These are phyloP conservation scores for Echeneis naucrates DNA, from an alignment of 2,797 vertebrate species.

Conservation along the genomic window DNA sequence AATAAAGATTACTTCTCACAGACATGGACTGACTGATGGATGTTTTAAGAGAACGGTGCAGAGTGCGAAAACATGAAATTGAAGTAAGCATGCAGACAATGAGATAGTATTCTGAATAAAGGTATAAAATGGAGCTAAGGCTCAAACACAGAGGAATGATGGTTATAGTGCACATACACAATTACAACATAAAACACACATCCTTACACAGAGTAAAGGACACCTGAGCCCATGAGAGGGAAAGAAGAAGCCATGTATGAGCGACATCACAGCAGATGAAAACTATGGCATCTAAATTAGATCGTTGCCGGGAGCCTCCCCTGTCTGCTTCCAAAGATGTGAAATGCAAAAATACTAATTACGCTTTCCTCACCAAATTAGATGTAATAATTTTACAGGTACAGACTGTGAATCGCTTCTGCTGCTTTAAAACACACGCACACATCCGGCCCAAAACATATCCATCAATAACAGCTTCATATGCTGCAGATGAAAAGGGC, in stretches of 20 bases:
- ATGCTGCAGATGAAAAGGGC: conserved; percentile 34
- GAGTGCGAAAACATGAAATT: background rate
- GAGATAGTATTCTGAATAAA: background rate
- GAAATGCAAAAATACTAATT: conserved; percentile 29
- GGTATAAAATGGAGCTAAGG: background rate
- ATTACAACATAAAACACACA: conserved; percentile 6
- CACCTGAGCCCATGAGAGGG: background rate
- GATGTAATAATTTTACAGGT: conserved; percentile 31
- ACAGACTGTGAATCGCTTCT: background rate
- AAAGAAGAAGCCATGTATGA: conserved; percentile 2
- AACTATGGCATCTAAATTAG: conserved; percentile 22
- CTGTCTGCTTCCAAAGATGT: conserved; percentile 5
- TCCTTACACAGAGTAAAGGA: background rate
- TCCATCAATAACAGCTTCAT: conserved; percentile 44
- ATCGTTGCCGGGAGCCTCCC: conserved; percentile 31
- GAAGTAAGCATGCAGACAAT: background rate
- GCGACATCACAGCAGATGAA: conserved; percentile 26
- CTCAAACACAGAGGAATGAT: conserved; percentile 32
- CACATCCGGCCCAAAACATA: background rate
- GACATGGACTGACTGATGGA: background rate
- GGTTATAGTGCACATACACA: background rate
- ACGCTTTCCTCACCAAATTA: background rate
- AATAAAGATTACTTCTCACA: conserved; percentile 1
- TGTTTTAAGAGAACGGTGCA: background rate
- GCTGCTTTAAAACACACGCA: background rate